Evolutionary conservation across 2,797 vertebrate genomes (phyloP).

Genomic region (Pitangus sulphuratus): DNA sequence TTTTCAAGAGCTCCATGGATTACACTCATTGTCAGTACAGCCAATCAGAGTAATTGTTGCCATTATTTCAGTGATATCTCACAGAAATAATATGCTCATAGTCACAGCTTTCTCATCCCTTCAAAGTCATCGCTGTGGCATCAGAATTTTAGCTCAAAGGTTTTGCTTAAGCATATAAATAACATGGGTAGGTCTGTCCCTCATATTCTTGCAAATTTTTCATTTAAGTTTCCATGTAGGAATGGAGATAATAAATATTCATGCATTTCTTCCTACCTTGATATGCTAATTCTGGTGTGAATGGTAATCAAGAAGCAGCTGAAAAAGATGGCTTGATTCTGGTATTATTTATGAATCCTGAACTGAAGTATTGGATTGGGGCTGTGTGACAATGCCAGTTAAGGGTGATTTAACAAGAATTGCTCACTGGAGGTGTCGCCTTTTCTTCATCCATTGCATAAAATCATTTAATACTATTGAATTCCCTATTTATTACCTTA

Average conservation of each 20-base stretch:
- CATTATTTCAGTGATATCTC: constrained; percentile 34
- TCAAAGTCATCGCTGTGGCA: background rate
- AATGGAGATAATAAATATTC: constrained; percentile 74
- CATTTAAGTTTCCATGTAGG: constrained; percentile 63
- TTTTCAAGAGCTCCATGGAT: constrained; percentile 22
- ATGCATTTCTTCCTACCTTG: constrained; percentile 75
- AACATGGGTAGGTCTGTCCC: constrained; percentile 62
- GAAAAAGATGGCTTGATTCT: constrained; percentile 65
- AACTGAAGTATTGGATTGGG: constrained; percentile 46
- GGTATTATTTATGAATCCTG: constrained; percentile 76
- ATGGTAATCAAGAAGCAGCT: constrained; percentile 71
- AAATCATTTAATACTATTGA: background rate
- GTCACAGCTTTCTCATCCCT: background rate
- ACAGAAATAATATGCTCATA: constrained; percentile 13
- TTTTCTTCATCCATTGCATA: constrained; percentile 6
- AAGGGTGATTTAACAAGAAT: background rate
- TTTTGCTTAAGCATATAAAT: constrained; percentile 15
- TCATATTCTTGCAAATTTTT: constrained; percentile 72
- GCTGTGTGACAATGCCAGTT: constrained; percentile 56
- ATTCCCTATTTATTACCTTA: constrained; percentile 11
- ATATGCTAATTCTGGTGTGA: constrained; percentile 72
- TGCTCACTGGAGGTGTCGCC: background rate
- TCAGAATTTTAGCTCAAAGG: constrained; percentile 21
- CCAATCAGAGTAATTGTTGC: constrained; percentile 37
- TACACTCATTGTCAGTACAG: constrained; percentile 11